Evolutionary conservation across 2,888 invertebrate species (phyloP).

Genomic region (Cetonia aurata): DNA sequence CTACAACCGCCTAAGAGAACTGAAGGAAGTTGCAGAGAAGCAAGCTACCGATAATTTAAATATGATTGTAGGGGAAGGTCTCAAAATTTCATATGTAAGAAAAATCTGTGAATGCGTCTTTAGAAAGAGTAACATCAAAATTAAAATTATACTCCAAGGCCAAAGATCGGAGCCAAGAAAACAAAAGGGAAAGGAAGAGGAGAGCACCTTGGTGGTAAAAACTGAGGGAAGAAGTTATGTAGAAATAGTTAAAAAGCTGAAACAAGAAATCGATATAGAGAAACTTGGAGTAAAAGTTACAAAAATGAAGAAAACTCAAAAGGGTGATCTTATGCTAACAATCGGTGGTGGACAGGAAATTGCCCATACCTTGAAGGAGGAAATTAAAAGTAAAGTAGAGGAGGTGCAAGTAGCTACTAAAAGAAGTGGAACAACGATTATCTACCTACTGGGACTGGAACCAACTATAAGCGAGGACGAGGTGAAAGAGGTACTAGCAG

Average conservation of each 20-base stretch:
- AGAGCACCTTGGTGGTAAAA: not conserved
- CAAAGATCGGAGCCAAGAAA: not conserved
- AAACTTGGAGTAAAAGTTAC: slow-evolving; percentile 8
- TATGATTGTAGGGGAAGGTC: not conserved
- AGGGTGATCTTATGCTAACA: slow-evolving; percentile 6
- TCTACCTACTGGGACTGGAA: slow-evolving; percentile 7
- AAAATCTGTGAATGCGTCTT: slow-evolving; percentile 14
- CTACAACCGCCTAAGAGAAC: not conserved
- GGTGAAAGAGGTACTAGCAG: slow-evolving; percentile 10
- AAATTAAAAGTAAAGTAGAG: slow-evolving; percentile 6
- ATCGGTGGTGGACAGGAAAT: slow-evolving; percentile 4
- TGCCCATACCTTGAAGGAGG: not conserved
- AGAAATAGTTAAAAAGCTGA: slow-evolving; percentile 14
- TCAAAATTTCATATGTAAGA: not conserved
- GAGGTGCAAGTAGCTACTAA: not conserved
- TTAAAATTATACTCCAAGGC: not conserved
- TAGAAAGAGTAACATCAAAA: not conserved
- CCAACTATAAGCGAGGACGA: slow-evolving; percentile 12
- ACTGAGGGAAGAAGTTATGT: not conserved
- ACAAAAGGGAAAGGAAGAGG: not conserved
- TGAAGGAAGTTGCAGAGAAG: not conserved
- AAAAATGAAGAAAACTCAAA: slow-evolving; percentile 3
- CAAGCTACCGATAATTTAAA: not conserved
- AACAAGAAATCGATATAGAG: slow-evolving; percentile 6
- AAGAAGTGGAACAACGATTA: not conserved